phyloP scores from a whole-genome alignment of 2,113 vertebrate species.

The Mohoua ochrocephala region DNA sequence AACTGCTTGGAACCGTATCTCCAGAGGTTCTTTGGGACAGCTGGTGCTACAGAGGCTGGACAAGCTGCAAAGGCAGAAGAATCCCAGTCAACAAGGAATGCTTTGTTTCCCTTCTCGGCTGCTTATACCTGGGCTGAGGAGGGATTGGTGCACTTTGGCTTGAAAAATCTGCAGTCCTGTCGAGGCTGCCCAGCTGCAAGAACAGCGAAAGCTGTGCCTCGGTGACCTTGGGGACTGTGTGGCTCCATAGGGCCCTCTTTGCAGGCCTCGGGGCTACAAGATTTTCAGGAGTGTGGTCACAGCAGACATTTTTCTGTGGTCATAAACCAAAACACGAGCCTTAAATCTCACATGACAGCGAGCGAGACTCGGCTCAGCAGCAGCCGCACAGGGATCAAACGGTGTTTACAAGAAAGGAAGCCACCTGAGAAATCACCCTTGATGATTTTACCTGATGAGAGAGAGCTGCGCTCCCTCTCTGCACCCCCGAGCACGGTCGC shows the following conservation, averaged over 20 bases:
- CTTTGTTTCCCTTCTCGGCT: neutral
- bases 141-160: neutral
- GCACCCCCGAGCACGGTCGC: neutral
- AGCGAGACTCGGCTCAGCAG: accelerated
- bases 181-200: neutral
- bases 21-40: neutral
- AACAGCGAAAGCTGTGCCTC: neutral
- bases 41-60: neutral
- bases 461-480: neutral
- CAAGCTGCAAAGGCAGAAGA: neutral
- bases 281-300: neutral
- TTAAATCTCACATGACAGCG: neutral
- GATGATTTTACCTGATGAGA: neutral
- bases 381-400: neutral
- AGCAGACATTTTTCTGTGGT: neutral
- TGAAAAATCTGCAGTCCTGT: neutral
- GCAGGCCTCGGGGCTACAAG: neutral
- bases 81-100: neutral
- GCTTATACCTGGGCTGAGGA: neutral
- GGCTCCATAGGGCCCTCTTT: accelerated
- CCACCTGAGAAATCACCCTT: neutral
- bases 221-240: accelerated
- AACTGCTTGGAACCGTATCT: accelerated
- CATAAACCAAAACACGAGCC: neutral
- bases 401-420: slow-evolving; percentile 41